Evolutionary conservation across 2,888 invertebrate genomes (phyloP), one percentile per base, ranked within the genome.

Genomic region (Tenthredo amoena): DNA sequence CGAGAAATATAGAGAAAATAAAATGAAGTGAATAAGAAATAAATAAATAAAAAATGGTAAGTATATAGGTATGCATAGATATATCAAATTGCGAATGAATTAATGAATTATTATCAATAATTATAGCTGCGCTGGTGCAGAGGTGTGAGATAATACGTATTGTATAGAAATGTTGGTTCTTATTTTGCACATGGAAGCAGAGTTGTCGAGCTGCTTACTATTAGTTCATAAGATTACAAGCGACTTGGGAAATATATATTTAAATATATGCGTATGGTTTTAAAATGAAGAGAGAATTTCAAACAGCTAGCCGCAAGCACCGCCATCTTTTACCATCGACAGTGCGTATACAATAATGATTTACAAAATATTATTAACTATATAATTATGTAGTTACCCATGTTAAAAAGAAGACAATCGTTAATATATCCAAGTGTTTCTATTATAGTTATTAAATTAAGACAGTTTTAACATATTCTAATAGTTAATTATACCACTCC

Each of bases 281-380:
- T 3, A 47, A 76, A 72, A 84, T 26, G 47, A 76, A 31, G 21
- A 62, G 21, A 72, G 31, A 26, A 43, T 84, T 85, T 85, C 68
- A 12, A 37, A 85, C 89, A 90, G 89, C 90, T 90, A 90, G 88
- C 89, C 89, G 88, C 86, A 88, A 89, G 88, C 89, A 90, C 89
- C 89, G 89, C 89, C 90, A 89, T 86, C 62, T 86, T 82, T 85
- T 86, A 85, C 74, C 86, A 68, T 88, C 86, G 87, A 88, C 86
- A 86, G 86, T 87, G 86, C 87, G 65, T 85, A 50, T 68, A 85
- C 85, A 82, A 85, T 85, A 85, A 85, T 72, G 26, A 79, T 85
- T 40, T 62, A 62, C 26, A 62, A 62, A 47, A 83, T 83, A 37
- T 26, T 50, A 40, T 50, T 21, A 83, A 68, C 12, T 68, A 83